Percentiles rank a stretch among this genome's conserved stretches.
These are phyloP conservation scores for Cydia fagiglandana DNA, from an alignment of 1,140 invertebrate species.

Conservation along the genomic window DNA sequence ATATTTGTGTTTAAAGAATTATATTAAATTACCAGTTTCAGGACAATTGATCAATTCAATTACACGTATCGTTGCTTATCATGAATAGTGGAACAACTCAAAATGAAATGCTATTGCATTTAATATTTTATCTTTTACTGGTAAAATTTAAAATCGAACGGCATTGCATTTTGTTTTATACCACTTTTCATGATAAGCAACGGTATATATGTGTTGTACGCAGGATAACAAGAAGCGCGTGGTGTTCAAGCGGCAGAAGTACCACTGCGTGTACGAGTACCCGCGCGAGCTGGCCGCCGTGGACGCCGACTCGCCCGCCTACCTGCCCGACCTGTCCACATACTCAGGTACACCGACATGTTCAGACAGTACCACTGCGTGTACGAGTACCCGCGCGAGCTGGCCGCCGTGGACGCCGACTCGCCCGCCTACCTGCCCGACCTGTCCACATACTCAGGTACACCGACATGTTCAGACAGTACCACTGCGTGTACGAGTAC, in stretches of 20 bases:
- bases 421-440: slow-evolving; percentile 76
- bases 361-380: slow-evolving; percentile 88
- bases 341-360: slow-evolving; percentile 43
- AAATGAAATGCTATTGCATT: no score
- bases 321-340: slow-evolving; percentile 71
- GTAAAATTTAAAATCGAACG: no score
- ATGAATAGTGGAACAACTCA: no score
- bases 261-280: slow-evolving; percentile 91
- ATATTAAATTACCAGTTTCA: no score
- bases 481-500: slow-evolving; percentile 91
- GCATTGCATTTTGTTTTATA: no score
- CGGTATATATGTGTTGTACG: not conserved
- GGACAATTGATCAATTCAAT: not conserved
- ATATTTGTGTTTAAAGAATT: no score
- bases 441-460: slow-evolving; percentile 74
- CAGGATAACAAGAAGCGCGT: slow-evolving; percentile 81
- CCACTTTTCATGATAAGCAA: no score
- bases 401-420: slow-evolving; percentile 60
- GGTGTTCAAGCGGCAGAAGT: slow-evolving; percentile 90
- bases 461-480: slow-evolving; percentile 58
- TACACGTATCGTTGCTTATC: no score
- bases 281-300: slow-evolving; percentile 82
- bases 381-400: slow-evolving; percentile 89
- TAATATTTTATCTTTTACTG: no score
- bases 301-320: slow-evolving; percentile 73